Evolutionary conservation across 2,797 vertebrate species (phyloP), one percentile per base, ranked within the genome.

Genomic region (Tokudaia tokunoshimensis): DNA sequence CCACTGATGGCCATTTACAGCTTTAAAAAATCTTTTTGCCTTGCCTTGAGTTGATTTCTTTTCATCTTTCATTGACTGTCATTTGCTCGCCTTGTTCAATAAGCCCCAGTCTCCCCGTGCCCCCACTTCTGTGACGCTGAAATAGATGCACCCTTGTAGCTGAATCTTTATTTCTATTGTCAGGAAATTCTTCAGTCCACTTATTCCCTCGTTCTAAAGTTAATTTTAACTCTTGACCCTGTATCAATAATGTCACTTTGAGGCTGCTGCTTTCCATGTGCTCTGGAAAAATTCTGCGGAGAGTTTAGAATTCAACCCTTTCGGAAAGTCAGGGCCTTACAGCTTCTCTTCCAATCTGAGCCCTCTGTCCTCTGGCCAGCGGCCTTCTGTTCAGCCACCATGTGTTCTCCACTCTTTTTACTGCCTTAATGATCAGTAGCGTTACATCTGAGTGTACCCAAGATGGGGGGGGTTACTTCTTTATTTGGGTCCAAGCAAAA

Each of bases 161-260:
- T 29, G 50, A 44, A 44, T 96, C 94, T 96, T 96, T 94, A 94
- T 96, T 97, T 94, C 96, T 80, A 95, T 94, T 92, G 94, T 94
- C 79, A 96, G 79, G 88, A 97, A 91, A 96, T 92, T 91, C 82
- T 81, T 72, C 63, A 80, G 59, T 59, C 86, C 80, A 59, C 72
- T 81, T 94, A 81, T 61, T 89, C 63, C 67, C 83, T 84, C 72
- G 67, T 78, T 78, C 92, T 81, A 61, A 81, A 97, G 94, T 91
- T 84, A 44, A 94, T 96, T 96, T 95, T 92, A 95, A 92, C 82
- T 78, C 67, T 44, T 74, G 41, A 78, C 44, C 75, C 82, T 67
- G 0, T 92, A 78, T 94, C 96, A 93, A 20, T 87, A 75, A 96
- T 94, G 85, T 20, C 95, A 47, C 74, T 97, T 65, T 87, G 90